A percentile compares a stretch with the other conserved stretches of the same genome.
These are phyloP conservation scores for Xiphophorus birchmanni DNA, from an alignment of 2,797 vertebrate species.

Conservation along the genomic window DNA sequence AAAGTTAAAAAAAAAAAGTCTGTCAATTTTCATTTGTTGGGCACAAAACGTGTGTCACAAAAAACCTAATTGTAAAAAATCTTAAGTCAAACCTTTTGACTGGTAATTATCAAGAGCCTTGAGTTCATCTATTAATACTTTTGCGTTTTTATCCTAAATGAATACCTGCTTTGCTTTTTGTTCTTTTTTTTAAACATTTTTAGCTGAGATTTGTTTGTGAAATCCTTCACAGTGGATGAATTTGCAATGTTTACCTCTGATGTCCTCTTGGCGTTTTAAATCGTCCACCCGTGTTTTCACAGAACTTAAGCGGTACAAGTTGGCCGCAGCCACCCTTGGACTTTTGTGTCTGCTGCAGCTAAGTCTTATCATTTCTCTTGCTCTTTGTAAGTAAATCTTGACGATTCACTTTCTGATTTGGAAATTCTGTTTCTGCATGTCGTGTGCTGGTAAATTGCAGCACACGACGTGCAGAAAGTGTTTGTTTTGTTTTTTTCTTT, in stretches of 20 bases:
- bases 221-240: not conserved
- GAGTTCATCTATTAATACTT: not conserved
- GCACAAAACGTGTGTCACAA: not conserved
- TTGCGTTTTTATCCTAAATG: not conserved
- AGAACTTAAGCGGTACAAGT: not conserved
- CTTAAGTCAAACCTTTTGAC: not conserved
- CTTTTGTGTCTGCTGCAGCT: not conserved
- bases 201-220: not conserved
- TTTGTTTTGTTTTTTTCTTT: not conserved
- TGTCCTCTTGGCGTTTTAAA: not conserved
- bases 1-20: no score
- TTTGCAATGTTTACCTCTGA: not conserved
- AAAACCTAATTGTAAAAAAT: not conserved
- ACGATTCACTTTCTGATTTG: not conserved
- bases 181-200: not conserved
- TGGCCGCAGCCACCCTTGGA: not conserved
- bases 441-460: not conserved
- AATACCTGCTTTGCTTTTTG: not conserved
- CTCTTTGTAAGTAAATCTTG: not conserved
- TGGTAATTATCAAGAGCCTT: not conserved
- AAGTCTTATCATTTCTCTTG: not conserved
- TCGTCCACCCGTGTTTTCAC: not conserved
- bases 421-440: not conserved
- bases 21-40: not conserved
- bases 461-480: no score